Base-by-base conservation (phyloP, 2,113 vertebrate species). In the Cyphomyrus plagiostoma region DNA sequence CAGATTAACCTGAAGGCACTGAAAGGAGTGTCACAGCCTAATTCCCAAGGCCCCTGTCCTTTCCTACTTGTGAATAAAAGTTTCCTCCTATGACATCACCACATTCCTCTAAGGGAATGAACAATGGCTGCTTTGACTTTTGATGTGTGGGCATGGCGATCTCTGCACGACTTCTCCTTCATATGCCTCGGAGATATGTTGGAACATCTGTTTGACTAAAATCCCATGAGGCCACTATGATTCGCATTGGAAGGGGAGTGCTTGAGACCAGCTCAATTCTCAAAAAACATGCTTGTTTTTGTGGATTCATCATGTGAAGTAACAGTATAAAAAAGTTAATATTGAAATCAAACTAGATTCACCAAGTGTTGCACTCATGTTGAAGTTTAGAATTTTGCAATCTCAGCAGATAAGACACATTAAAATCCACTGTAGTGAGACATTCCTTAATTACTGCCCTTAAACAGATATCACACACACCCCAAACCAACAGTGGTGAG, bases 111-210 rank as follows among this genome's bases (percentile, higher is more conserved):
- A 30, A 23, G 1, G 91, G 89, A 74, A 92, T 0, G 56, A 97
- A 98, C 97, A 98, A 98, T 96, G 95, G 92, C 90, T 66, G 94
- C 95, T 97, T 97, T 98, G 96, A 98, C 94, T 96, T 92, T 8
- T 2, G 83, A 91, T 0, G 66, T 30, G 97, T 96, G 95, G 97
- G 97, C 90, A 92, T 62, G 88, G 90, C 91, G 19, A 62, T 45
- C 17, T 88, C 86, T 83, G 89, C 30, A 86, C 52, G 91, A 80
- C 46, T 90, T 88, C 88, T 89, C 90, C 87, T 83, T 90, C 92
- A 90, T 92, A 92, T 91, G 92, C 91, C 80, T 74, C 58, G 74
- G 90, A 92, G 91, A 91, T 90, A 88, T 89, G 46, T 52, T 82
- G 80, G 62, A 90, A 92, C 92, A 92, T 93, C 91, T 92, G 92